These are phyloP conservation scores for Sebastes baramenuke DNA, from an alignment of 2,797 vertebrate species.

Conservation along the genomic window DNA sequence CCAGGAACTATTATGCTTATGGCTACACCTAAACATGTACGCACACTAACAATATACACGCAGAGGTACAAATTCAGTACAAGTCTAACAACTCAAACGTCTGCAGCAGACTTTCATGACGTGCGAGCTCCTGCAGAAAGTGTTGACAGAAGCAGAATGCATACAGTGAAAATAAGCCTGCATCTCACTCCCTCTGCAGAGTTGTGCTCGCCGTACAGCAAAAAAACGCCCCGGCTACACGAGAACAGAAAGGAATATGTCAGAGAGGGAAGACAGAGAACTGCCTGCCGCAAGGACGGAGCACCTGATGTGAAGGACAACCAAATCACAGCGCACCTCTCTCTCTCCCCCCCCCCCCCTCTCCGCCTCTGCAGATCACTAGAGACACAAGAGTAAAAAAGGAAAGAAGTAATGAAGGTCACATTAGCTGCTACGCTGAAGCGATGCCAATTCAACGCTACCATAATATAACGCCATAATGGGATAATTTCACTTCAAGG, in stretches of 20 bases:
- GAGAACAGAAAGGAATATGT: slow-evolving; percentile 28
- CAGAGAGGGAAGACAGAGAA: slow-evolving; percentile 49
- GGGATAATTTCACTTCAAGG: slow-evolving; percentile 24
- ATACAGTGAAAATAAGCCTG: slow-evolving; percentile 50
- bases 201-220: slow-evolving; percentile 26
- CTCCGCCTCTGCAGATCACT: slow-evolving; percentile 48
- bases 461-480: slow-evolving; percentile 6
- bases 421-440: slow-evolving; percentile 47
- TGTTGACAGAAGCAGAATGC: slow-evolving; percentile 62
- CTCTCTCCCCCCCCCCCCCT: background rate
- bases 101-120: slow-evolving; percentile 31
- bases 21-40: slow-evolving; percentile 12
- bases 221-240: slow-evolving; percentile 33
- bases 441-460: slow-evolving; percentile 26
- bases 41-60: background rate
- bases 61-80: slow-evolving; percentile 1
- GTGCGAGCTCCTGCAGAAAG: slow-evolving; percentile 43
- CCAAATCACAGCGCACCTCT: slow-evolving; percentile 41
- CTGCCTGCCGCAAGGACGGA: slow-evolving; percentile 67
- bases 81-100: slow-evolving; percentile 4
- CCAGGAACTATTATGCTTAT: slow-evolving; percentile 22
- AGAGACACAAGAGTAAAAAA: slow-evolving; percentile 38
- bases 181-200: slow-evolving; percentile 40
- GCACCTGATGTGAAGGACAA: slow-evolving; percentile 69
- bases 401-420: slow-evolving; percentile 59